Evolutionary conservation across 2,113 vertebrate species (phyloP).

Genomic region (Falcunculus frontatus): DNA sequence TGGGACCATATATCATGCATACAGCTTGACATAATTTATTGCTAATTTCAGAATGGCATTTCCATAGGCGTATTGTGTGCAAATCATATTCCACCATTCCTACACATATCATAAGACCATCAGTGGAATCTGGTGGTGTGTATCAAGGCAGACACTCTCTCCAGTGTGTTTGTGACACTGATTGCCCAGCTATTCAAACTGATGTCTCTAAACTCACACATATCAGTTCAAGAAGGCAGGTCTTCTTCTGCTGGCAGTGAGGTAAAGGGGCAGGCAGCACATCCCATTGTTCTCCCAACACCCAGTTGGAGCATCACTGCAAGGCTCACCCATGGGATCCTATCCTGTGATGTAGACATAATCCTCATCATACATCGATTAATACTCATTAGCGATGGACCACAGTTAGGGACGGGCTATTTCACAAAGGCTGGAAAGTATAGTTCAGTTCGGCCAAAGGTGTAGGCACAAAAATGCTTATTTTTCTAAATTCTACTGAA

Average conservation of each 20-base stretch:
- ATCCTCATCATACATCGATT: not conserved
- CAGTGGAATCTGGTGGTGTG: not conserved
- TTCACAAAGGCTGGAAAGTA: not conserved
- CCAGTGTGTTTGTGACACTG: not conserved
- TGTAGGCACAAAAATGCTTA: not conserved
- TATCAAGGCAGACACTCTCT: not conserved
- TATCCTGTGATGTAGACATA: not conserved
- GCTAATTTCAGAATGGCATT: not conserved
- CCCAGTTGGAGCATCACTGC: not conserved
- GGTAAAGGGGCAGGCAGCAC: not conserved
- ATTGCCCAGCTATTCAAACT: not conserved
- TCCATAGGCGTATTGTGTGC: not conserved
- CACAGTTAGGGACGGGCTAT: not conserved
- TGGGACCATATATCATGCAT: not conserved
- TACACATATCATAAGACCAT: not conserved
- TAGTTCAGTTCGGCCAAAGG: not conserved
- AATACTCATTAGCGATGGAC: fast-evolving
- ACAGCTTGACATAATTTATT: not conserved
- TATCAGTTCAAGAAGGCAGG: not conserved
- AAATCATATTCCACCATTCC: not conserved
- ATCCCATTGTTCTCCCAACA: not conserved
- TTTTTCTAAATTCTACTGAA: not conserved
- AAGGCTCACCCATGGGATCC: not conserved
- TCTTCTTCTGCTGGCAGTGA: not conserved
- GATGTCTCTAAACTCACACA: not conserved